Conservation (phyloP, 2,888 invertebrate species). For the Nesidiocoris tenuis region DNA sequence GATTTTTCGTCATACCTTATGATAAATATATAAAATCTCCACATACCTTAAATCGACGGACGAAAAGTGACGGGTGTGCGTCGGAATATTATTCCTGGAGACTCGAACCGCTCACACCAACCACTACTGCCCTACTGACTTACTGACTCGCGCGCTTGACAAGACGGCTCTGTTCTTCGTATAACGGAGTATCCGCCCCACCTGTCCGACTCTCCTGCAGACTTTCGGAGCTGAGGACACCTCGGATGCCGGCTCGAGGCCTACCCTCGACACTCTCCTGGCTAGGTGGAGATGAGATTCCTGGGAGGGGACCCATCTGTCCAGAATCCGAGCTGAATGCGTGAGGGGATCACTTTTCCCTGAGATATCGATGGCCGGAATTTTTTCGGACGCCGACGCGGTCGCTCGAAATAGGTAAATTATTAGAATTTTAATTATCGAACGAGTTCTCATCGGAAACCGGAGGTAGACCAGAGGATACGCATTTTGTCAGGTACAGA, state of each 20-base stretch:
- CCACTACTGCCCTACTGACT: slow-evolving; percentile 45
- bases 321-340: no score
- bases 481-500: no score
- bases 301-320: no score
- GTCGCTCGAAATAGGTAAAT: no score
- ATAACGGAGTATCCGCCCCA: slow-evolving; percentile 41
- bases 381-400: no score
- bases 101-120: slow-evolving; percentile 29
- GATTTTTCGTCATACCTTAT: no score
- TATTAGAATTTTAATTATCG: no score
- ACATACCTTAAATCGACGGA: background rate
- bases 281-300: no score
- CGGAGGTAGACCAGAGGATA: no score
- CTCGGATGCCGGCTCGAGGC: background rate
- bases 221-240: background rate
- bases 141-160: slow-evolving; percentile 35
- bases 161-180: slow-evolving; percentile 27
- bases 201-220: slow-evolving; percentile 3
- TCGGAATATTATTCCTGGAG: slow-evolving; percentile 12
- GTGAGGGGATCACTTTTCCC: no score
- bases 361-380: no score
- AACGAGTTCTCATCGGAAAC: no score
- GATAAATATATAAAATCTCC: background rate
- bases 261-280: background rate
- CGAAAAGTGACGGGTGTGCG: slow-evolving; percentile 27